Evolutionary conservation across 2,797 vertebrate species (phyloP), one percentile per base, ranked within the genome.

Genomic region (Triplophysa yarkandensis): DNA sequence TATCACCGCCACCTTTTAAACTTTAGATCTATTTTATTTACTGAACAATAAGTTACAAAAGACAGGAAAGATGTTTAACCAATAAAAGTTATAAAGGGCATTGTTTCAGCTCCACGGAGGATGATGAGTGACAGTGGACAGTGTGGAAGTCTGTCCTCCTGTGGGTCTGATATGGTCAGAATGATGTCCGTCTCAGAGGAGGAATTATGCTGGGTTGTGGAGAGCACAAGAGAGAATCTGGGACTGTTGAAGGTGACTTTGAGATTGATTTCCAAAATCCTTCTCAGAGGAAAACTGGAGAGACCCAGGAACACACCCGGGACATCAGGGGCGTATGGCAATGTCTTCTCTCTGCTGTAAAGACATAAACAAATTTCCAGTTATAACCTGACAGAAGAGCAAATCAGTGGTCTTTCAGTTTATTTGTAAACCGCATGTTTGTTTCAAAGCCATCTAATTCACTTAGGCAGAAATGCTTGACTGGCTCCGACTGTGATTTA

Each of bases 181-280:
- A 78, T 72, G 77, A 77, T 41, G 32, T 23, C 28, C 8, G 34
- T 78, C 80, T 81, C 78, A 74, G 76, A 76, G 73, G 82, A 80
- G 78, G 78, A 80, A 80, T 83, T 82, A 82, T 76, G 44, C 70
- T 71, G 75, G 71, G 77, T 77, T 77, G 76, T 58, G 58, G 67
- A 62, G 62, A 75, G 68, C 30, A 5, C 36, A 61, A 10, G n/a
- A 11, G 60, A 62, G 73, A 76, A 86, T 87, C 86, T 87, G 85
- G 85, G 87, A 72, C 78, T 65, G 61, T 91, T 90, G 90, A 92
- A 92, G 92, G 91, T 93, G 92, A 92, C 92, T 92, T 92, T 93
- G 90, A 90, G 89, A 90, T 90, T 86, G 86, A 84, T 87, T 90
- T 91, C 90, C 91, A 91, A 46, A 93, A 92, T 92, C 90, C 90